Conservation (phyloP, 1,140 invertebrate genomes). For the Ladona fulva region DNA sequence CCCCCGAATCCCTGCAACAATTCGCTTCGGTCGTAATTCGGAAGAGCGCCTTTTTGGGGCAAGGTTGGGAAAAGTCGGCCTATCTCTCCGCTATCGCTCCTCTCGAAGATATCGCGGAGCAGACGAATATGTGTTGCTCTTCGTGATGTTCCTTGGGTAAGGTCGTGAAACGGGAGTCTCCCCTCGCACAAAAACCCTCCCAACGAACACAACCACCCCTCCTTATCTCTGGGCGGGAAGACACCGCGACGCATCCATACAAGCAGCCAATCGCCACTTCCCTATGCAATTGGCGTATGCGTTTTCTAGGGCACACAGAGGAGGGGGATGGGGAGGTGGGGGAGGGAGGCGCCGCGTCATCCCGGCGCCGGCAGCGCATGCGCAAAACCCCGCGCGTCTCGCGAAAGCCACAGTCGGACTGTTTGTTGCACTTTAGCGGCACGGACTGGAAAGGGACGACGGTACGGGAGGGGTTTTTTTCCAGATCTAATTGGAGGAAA, state of each 20-base stretch:
- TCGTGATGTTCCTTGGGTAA: not conserved
- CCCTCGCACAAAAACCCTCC: not conserved
- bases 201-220: not conserved
- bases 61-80: no score
- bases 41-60: no score
- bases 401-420: no score
- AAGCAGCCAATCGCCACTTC: not conserved
- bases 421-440: no score
- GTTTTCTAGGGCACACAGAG: not conserved
- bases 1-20: no score
- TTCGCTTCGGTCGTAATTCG: no score
- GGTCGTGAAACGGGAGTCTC: not conserved
- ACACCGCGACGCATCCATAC: not conserved
- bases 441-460: no score
- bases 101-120: no score
- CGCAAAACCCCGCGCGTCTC: no score
- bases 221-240: not conserved
- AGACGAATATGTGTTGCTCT: not conserved
- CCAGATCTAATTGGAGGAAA: no score
- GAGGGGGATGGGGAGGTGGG: not conserved
- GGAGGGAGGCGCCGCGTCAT: not conserved
- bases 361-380: not conserved
- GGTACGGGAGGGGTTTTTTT: no score
- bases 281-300: constrained; percentile 2
- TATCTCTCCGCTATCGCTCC: no score